These are phyloP conservation scores for Blastomussa wellsi DNA, from an alignment of 92 coral and sea anemone genomes.

Conservation along the genomic window DNA sequence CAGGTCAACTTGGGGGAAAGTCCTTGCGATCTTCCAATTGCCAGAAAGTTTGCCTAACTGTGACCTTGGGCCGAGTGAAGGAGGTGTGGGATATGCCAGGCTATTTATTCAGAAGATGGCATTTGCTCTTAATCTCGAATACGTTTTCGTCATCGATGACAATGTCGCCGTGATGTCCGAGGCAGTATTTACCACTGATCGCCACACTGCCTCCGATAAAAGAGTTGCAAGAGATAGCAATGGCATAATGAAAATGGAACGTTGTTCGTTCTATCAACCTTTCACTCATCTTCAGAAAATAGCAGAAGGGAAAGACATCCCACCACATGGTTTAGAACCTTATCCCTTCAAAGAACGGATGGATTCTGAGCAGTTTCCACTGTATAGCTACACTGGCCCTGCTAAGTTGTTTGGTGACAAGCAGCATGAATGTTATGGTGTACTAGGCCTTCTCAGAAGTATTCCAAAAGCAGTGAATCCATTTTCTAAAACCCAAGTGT, in stretches of 20 bases:
- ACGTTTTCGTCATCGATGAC: conserved; percentile 55
- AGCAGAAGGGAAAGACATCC: conserved; percentile 34
- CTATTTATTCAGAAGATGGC: conserved; percentile 53
- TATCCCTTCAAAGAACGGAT: conserved; percentile 22
- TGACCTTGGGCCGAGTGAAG: conserved; percentile 26
- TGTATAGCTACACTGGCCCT: conserved; percentile 56
- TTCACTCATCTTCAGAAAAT: conserved; percentile 39
- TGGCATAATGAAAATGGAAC: conserved; percentile 32
- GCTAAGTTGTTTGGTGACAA: conserved; percentile 31
- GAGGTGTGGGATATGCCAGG: conserved; percentile 60
- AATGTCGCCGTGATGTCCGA: conserved; percentile 60
- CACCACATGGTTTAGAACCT: not conserved
- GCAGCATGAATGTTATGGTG: conserved; percentile 44
- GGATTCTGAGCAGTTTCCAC: conserved; percentile 32
- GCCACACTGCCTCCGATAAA: not conserved
- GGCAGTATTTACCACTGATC: conserved; percentile 5
- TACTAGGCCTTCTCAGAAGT: conserved; percentile 48
- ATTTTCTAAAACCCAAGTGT: conserved; percentile 52
- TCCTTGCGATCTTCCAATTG: conserved; percentile 47
- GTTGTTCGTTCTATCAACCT: conserved; percentile 47
- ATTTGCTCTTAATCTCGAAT: conserved; percentile 40
- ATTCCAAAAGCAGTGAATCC: conserved; percentile 26
- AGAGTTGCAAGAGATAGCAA: conserved; percentile 29
- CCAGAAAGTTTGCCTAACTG: conserved; percentile 43
- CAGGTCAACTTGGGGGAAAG: conserved; percentile 51